phyloP scores from a whole-genome alignment of 1,140 invertebrate genomes.

The Rhyzopertha dominica region DNA sequence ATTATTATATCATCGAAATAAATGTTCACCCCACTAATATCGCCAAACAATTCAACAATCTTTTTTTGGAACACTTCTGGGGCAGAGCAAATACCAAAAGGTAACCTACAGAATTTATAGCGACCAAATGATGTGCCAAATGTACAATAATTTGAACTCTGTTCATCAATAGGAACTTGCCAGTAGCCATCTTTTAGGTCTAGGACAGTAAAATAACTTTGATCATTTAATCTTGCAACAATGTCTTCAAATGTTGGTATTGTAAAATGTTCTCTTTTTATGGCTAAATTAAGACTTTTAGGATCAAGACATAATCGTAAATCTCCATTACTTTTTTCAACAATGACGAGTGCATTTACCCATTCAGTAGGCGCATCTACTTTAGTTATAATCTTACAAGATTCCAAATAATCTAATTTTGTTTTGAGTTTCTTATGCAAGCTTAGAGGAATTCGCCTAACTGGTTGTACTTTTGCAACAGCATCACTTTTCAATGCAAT shows the following conservation, averaged over 20 bases:
- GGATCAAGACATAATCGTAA: slow-evolving; percentile 51
- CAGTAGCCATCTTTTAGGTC: slow-evolving; percentile 16
- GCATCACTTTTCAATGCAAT: slow-evolving; percentile 8
- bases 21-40: slow-evolving; percentile 37
- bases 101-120: slow-evolving; percentile 33
- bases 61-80: slow-evolving; percentile 44
- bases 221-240: slow-evolving; percentile 36
- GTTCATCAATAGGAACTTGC: slow-evolving; percentile 10
- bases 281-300: slow-evolving; percentile 46
- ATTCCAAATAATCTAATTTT: slow-evolving; percentile 26
- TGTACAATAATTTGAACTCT: slow-evolving; percentile 9
- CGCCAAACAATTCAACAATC: slow-evolving; percentile 37
- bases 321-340: slow-evolving; percentile 46
- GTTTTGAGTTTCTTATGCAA: slow-evolving; percentile 32
- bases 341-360: slow-evolving; percentile 47
- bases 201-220: slow-evolving; percentile 24
- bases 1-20: slow-evolving; percentile 44
- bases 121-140: slow-evolving; percentile 39
- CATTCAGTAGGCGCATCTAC: slow-evolving; percentile 44
- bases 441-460: no score
- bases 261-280: slow-evolving; percentile 44
- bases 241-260: slow-evolving; percentile 47
- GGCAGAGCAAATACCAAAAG: slow-evolving; percentile 43
- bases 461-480: no score
- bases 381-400: slow-evolving; percentile 17